phyloP scores from a whole-genome alignment of 2,113 vertebrate species.

The Phodopus roborovskii region DNA sequence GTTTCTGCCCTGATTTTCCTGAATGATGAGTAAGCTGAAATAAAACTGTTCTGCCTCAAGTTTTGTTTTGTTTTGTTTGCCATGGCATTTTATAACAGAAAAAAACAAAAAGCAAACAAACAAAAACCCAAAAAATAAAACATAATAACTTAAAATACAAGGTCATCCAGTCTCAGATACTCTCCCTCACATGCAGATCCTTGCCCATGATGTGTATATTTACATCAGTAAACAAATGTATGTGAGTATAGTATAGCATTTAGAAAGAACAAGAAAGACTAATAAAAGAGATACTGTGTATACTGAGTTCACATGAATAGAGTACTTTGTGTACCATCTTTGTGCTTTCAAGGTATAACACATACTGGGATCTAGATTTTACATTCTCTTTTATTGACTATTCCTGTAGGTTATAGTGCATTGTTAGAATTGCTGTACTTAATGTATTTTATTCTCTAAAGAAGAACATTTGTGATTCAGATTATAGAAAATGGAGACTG shows the following conservation, averaged over 20 bases:
- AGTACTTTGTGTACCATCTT: neutral
- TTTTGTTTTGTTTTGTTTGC: neutral
- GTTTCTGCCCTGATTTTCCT: neutral
- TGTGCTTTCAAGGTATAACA: neutral
- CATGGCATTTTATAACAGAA: neutral
- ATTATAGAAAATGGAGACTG: neutral
- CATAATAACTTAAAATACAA: neutral
- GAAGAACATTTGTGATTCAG: neutral
- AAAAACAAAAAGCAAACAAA: neutral
- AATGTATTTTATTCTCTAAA: too few species aligned
- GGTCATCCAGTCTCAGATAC: neutral
- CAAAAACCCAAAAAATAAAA: too few species aligned
- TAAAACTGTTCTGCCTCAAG: neutral
- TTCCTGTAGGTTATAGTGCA: neutral
- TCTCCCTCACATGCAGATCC: neutral
- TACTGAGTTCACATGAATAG: neutral
- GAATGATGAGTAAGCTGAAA: neutral
- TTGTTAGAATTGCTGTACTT: neutral
- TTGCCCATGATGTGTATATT: neutral
- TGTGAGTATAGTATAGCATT: neutral
- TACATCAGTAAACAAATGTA: neutral
- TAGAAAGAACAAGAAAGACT: neutral
- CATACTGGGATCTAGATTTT: neutral
- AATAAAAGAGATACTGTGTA: neutral
- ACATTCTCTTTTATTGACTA: neutral